These are phyloP conservation scores for Sinocyclocheilus rhinocerous DNA, from an alignment of 2,113 vertebrate genomes.

Conservation along the genomic window DNA sequence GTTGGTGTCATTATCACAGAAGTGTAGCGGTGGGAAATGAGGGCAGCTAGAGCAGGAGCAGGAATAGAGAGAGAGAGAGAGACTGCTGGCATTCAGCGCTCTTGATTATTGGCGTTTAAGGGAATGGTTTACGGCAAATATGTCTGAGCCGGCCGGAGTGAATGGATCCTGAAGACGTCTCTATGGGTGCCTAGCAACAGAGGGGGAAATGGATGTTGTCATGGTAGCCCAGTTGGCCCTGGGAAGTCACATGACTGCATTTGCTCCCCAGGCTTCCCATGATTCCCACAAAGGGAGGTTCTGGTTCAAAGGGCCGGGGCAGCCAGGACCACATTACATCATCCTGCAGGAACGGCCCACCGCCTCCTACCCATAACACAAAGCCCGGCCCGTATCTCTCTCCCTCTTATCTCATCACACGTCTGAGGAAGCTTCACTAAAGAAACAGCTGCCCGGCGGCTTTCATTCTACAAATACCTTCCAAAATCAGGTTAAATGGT, in stretches of 20 bases:
- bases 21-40: neutral
- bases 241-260: conserved; percentile 35
- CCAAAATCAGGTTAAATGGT: neutral
- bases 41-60: neutral
- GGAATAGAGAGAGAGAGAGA: neutral
- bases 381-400: conserved; percentile 51
- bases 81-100: neutral
- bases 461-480: neutral
- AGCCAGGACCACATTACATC: conserved; percentile 61
- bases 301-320: conserved; percentile 56
- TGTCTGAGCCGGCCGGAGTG: conserved; percentile 7
- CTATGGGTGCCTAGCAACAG: conserved; percentile 52
- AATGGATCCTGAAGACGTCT: conserved; percentile 18
- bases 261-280: conserved; percentile 27
- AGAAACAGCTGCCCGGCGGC: neutral
- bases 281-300: conserved; percentile 56
- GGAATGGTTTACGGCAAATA: neutral
- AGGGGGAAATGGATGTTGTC: conserved; percentile 41
- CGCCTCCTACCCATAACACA: conserved; percentile 3
- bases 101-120: conserved; percentile 23
- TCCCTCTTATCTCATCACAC: neutral
- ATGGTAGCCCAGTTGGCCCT: conserved; percentile 40
- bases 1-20: neutral
- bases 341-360: conserved; percentile 57
- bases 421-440: neutral